Percentiles rank a stretch among this genome's conserved stretches.
Conservation (phyloP, 2,888 invertebrate genomes). For the Thelaira solivaga region DNA sequence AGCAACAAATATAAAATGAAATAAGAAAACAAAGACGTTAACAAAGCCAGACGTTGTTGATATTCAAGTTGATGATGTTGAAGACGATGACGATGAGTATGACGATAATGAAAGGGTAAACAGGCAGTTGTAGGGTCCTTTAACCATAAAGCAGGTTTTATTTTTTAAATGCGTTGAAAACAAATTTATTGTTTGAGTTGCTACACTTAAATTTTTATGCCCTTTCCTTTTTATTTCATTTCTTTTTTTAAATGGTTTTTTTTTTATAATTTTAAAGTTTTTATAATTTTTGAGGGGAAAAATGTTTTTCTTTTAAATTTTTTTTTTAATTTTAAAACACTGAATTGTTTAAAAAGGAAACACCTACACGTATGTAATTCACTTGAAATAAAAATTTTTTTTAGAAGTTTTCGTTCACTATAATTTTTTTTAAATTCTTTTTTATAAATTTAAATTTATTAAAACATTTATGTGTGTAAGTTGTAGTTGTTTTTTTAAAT, state of each 20-base stretch:
- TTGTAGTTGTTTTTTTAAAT: no score
- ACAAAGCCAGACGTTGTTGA: slow-evolving; percentile 41
- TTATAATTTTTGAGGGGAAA: no score
- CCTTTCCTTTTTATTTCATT: background rate
- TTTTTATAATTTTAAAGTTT: no score
- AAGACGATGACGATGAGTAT: slow-evolving; percentile 37
- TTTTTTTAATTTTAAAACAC: no score
- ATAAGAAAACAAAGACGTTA: slow-evolving; percentile 46
- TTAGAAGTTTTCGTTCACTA: no score
- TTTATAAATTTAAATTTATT: no score
- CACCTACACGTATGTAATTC: no score
- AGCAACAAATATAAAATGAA: slow-evolving; percentile 46
- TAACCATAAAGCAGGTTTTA: slow-evolving; percentile 23
- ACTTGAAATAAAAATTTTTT: no score
- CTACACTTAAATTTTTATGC: background rate
- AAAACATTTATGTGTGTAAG: no score
- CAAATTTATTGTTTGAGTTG: slow-evolving; percentile 40
- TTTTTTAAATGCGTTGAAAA: slow-evolving; percentile 27
- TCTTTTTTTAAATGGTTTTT: background rate
- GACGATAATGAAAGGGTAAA: slow-evolving; percentile 26
- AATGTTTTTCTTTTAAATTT: background rate
- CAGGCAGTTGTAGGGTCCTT: slow-evolving; percentile 7
- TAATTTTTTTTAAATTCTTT: no score
- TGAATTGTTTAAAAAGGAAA: no score
- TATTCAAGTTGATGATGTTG: slow-evolving; percentile 17